Evolutionary conservation across 1,140 invertebrate genomes (phyloP), one percentile per base, ranked within the genome.

Genomic region (Halictus rubicundus): DNA sequence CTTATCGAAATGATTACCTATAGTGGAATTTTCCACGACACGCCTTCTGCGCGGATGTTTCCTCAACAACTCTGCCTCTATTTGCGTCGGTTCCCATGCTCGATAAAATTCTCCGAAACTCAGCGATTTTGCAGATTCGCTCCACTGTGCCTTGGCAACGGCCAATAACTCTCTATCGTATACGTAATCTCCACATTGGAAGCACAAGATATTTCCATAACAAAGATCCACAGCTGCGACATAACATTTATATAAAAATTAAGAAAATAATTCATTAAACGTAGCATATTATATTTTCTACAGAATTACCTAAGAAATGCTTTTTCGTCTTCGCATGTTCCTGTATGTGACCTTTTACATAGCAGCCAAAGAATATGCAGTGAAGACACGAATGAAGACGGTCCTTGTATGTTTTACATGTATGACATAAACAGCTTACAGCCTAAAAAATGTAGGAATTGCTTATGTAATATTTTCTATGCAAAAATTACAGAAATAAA

Each of bases 301-400:
- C 27, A 39, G 1, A 21, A 78, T 91, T 92, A 95, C 95, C 95
- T 84, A 98, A 93, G 88, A 95, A 95, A 93, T 98, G 97, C 89
- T 96, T 96, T 86, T 96, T 96, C 16, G 94, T 94, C 89, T 95
- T 96, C 49, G 96, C 95, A 94, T 99, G 98, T 69, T 97, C 96
- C 88, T 97, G 96, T 84, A 98, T 97, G 89, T 98, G 98, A 71
- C 94, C 94, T 49, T 95, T 94, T 66, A 93, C 94, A 84, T 97
- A 97, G 91, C 98, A 99, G 27, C 97, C 98, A 92, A 99, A 98
- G 92, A 95, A 98, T 83, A 98, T 97, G 93, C 98, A 99, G 82
- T 97, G 96, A 37, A 99, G 93, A 92, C 98, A 99, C 39, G 97
- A 96, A 93, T 98, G 97, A 75, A 98, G 93, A 64, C 97, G 95